Evolutionary conservation across 2,113 vertebrate species (phyloP), one percentile per base, ranked within the genome.

Genomic region (Aptenodytes forsteri): DNA sequence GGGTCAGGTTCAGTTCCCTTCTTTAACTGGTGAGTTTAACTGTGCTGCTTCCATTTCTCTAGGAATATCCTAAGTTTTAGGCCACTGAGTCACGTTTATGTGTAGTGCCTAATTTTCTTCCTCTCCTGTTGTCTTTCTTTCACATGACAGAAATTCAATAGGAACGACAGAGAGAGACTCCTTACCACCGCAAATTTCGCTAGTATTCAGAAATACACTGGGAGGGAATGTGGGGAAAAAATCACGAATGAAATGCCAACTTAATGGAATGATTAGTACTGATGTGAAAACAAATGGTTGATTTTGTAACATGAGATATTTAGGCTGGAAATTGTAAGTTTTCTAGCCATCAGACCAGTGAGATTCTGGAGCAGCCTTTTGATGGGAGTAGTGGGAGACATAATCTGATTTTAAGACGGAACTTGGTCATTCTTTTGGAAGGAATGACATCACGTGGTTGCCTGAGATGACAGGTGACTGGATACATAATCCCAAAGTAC

Each of bases 291-390:
- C 16, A 80, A 88, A 59, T 58, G 14, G 9, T 56, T 87, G 40
- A 22, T 77, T 92, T 92, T 70, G 32, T 46, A 50, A 52, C 13
- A 13, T 47, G 34, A 81, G 18, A 49, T 83, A 49, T 42, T 83
- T 81, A 77, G 64, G 13, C 49, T 94, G 72, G 32, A 75, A 94
- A 75, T 66, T 40, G 7, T 2, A 92, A 46, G 38, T 83, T 92
- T 89, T 71, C n/a, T 89, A 55, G 11, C 42, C n/a, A 30, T 64
- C 50, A 89, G 26, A 69, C 9, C 40, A 96, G 36, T 58, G 46
- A 86, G 29, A 46, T 83, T 66, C 83, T 89, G 67, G 47, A 89
- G 38, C 13, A 84, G 20, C 29, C 10, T 90, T 95, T 87, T 87
- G 38, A 55, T 91, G 22, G 16, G 75, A 78, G 67, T n/a, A 83